Base-by-base conservation (phyloP, 2,113 vertebrate genomes). In the Mirza zaza region DNA sequence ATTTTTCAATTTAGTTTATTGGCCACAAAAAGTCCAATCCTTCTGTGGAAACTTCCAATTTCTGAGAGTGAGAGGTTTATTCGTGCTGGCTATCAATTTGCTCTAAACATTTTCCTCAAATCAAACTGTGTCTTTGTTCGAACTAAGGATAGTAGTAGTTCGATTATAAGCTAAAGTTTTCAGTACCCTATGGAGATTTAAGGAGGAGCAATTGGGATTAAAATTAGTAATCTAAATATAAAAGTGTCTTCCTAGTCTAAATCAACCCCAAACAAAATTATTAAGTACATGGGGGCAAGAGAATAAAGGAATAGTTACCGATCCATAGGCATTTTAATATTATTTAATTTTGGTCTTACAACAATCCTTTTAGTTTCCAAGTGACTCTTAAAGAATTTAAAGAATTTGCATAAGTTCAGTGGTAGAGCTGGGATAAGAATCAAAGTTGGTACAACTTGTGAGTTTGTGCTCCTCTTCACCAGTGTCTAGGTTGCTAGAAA, bases 1-100 rank as follows among this genome's bases (percentile, higher is more conserved):
- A 87, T 91, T 97, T 97, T 97, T 97, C 96, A 96, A 8, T 97
- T 97, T 95, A 80, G 12, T 94, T 95, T 97, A 97, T 97, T 97
- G 95, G 96, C 93, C 92, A 90, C 52, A 81, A 91, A 97, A 97
- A 94, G 80, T 89, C 67, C 92, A 95, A 12, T 97, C 83, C 55
- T 94, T 96, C 75, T 73, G 59, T 96, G 93, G 91, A 97, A 96
- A 97, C 76, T 87, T 93, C 94, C 65, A 65, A 6, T 96, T 97
- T 97, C 70, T 61, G 94, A 95, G 34, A 55, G 70, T 94, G 87
- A 97, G 89, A 50, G n/a, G 55, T 97, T 96, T 97, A 90, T 92
- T 97, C 81, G 75, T 91, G 59, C 75, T 93, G 73, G 61, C 86
- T 95, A 71, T 97, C 89, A 95, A 55, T 97, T 97, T 90, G n/a